phyloP scores from a whole-genome alignment of 2,113 vertebrate species.

The Phasianus colchicus region DNA sequence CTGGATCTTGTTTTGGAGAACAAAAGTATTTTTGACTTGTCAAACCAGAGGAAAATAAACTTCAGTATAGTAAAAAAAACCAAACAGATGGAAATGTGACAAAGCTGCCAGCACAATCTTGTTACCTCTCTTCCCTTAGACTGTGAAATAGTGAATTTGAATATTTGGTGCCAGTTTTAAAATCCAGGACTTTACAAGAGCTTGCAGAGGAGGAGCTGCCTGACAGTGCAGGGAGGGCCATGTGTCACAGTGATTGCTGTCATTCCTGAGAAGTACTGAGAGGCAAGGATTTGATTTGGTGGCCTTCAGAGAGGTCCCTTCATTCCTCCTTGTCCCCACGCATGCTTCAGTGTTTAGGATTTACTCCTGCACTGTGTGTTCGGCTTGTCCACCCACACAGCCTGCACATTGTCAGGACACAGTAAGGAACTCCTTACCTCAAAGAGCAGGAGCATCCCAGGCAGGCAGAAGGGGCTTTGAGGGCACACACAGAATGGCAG shows the following conservation, averaged over 20 bases:
- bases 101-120: not conserved
- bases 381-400: not conserved
- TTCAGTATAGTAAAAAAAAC: not conserved
- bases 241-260: not conserved
- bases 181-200: not conserved
- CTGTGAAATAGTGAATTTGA: not conserved
- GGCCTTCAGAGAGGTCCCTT: not conserved
- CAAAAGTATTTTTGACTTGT: not conserved
- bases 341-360: not conserved
- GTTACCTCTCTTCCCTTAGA: not conserved
- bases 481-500: not conserved
- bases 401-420: not conserved
- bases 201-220: not conserved
- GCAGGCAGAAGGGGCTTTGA: not conserved
- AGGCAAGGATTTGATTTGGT: not conserved
- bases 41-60: not conserved
- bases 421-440: not conserved
- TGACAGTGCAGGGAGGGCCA: not conserved
- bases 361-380: not conserved
- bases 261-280: fast-evolving
- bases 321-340: not conserved
- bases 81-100: not conserved
- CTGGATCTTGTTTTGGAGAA: not conserved
- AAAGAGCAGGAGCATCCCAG: not conserved
- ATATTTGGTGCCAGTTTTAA: not conserved